These are phyloP conservation scores for Lasioglossum leucozonium DNA, from an alignment of 2,888 invertebrate genomes.

Conservation along the genomic window DNA sequence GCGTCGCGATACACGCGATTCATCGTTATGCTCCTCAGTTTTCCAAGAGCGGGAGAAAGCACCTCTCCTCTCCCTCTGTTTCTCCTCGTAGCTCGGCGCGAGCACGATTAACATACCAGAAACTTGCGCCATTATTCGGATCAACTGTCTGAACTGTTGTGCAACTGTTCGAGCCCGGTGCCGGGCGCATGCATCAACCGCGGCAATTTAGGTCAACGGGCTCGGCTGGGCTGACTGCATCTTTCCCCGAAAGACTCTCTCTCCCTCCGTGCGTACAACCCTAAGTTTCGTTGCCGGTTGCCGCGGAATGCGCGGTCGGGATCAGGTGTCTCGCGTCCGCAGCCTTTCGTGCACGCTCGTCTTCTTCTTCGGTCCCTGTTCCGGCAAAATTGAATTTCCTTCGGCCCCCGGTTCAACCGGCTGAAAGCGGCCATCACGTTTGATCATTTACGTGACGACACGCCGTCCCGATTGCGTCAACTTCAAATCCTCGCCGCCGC, in stretches of 20 bases:
- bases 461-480: neutral
- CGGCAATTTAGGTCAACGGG: slow-evolving; percentile 54
- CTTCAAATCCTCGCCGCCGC: neutral
- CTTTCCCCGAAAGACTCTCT: slow-evolving; percentile 11
- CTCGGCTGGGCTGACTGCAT: slow-evolving; percentile 34
- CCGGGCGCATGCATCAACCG: slow-evolving; percentile 39
- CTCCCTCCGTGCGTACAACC: neutral
- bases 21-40: slow-evolving; percentile 52
- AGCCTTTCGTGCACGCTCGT: slow-evolving; percentile 5
- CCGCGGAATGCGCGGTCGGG: neutral
- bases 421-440: neutral
- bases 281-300: slow-evolving; percentile 6
- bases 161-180: slow-evolving; percentile 24
- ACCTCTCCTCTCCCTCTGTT: neutral
- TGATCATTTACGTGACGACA: neutral
- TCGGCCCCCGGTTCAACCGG: neutral
- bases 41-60: slow-evolving; percentile 30
- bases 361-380: neutral
- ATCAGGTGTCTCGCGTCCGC: slow-evolving; percentile 10
- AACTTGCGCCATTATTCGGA: slow-evolving; percentile 50
- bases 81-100: neutral
- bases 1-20: slow-evolving; percentile 52
- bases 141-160: slow-evolving; percentile 40
- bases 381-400: slow-evolving; percentile 37
- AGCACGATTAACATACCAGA: slow-evolving; percentile 61